Conservation (phyloP, 2,113 vertebrate genomes). For the Catharus fuscescens region DNA sequence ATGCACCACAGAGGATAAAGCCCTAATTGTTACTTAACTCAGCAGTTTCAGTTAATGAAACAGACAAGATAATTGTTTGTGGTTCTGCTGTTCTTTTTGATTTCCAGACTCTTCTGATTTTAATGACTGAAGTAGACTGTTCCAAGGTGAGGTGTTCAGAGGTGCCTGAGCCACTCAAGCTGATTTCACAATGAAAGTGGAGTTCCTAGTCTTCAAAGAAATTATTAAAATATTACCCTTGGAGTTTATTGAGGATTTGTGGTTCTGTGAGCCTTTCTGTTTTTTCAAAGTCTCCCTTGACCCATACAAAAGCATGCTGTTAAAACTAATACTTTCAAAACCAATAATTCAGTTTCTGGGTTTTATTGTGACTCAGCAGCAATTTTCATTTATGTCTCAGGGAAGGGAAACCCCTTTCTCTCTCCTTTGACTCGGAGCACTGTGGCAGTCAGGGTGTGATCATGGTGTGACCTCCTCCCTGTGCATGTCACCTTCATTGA, state of each 20-base stretch:
- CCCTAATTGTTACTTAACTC: not conserved
- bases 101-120: not conserved
- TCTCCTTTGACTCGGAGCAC: not conserved
- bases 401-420: not conserved
- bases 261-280: not conserved
- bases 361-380: not conserved
- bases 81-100: not conserved
- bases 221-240: not conserved
- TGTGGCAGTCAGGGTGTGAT: not conserved
- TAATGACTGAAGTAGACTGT: not conserved
- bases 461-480: accelerated
- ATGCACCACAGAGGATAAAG: not conserved
- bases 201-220: not conserved
- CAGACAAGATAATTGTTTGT: not conserved
- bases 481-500: not conserved
- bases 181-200: not conserved
- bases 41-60: not conserved
- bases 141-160: not conserved
- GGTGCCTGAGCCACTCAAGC: not conserved
- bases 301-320: not conserved
- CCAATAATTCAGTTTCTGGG: not conserved
- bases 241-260: not conserved
- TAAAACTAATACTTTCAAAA: not conserved
- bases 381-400: not conserved
- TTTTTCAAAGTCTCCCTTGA: not conserved